These are phyloP conservation scores for Panthera uncia DNA, from an alignment of 2,113 vertebrate genomes.

Conservation along the genomic window DNA sequence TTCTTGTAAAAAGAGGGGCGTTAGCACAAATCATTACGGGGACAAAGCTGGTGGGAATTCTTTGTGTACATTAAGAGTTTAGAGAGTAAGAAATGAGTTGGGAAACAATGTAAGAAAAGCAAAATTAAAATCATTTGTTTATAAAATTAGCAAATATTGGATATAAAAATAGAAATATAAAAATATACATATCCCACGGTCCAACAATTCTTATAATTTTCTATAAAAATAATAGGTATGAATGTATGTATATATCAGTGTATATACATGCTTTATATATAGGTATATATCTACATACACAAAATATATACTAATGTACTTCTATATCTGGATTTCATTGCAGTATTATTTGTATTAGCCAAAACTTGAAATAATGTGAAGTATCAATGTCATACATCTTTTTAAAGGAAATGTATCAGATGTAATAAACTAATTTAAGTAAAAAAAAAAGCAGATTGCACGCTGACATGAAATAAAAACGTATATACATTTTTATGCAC, in stretches of 20 bases:
- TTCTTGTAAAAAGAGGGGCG: background rate
- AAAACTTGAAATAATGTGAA: background rate
- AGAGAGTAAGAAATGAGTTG: background rate
- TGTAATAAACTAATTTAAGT: background rate
- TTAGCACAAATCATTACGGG: background rate
- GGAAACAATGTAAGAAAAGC: background rate
- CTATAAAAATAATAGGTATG: background rate
- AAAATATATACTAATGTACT: background rate
- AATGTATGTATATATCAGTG: background rate
- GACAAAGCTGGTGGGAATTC: background rate
- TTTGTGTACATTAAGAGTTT: background rate
- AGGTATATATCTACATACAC: background rate
- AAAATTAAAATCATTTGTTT: background rate
- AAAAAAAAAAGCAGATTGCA: background rate
- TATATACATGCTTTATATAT: background rate
- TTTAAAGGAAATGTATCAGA: background rate
- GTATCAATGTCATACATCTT: background rate
- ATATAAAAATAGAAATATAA: conserved; percentile 2
- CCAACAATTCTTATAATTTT: background rate
- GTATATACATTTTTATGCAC: background rate
- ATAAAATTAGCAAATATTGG: background rate
- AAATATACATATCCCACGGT: background rate
- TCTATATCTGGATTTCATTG: background rate
- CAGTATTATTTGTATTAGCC: background rate
- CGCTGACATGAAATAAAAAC: background rate